phyloP scores from a whole-genome alignment of 2,113 vertebrate genomes.

The Cairina moschata region DNA sequence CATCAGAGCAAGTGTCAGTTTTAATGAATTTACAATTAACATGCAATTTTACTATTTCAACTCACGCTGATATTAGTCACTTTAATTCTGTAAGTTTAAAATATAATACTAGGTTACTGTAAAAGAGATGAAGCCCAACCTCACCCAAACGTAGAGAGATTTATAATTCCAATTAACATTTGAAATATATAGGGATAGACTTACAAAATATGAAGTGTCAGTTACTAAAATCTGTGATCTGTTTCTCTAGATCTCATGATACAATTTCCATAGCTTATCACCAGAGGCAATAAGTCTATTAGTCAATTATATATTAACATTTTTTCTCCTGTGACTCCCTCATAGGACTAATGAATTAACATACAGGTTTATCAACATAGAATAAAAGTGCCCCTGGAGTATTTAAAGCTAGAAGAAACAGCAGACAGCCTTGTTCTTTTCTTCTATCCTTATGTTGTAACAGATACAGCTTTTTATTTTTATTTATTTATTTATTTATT shows the following conservation, averaged over 20 bases:
- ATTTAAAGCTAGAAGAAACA: conserved; percentile 28
- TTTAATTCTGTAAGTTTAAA: conserved; percentile 53
- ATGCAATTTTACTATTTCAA: conserved; percentile 55
- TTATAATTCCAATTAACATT: conserved; percentile 74
- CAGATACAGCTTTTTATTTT: background rate
- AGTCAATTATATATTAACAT: conserved; percentile 69
- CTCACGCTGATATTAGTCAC: conserved; percentile 48
- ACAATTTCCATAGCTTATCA: conserved; percentile 60
- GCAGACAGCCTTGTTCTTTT: background rate
- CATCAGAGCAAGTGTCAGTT: conserved; percentile 66
- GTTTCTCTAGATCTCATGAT: conserved; percentile 47
- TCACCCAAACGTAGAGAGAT: conserved; percentile 20
- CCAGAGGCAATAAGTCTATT: conserved; percentile 59
- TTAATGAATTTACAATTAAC: conserved; percentile 76
- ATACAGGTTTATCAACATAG: conserved; percentile 12
- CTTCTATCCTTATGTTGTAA: background rate
- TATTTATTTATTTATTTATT: no score
- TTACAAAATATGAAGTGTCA: conserved; percentile 62
- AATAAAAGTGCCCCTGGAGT: conserved; percentile 3
- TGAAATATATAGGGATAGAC: conserved; percentile 55
- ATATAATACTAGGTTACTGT: conserved; percentile 23
- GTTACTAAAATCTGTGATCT: conserved; percentile 64
- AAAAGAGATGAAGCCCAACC: conserved; percentile 24
- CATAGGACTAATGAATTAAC: conserved; percentile 45
- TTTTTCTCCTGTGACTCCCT: conserved; percentile 46